Evolutionary conservation across 1,140 invertebrate species (phyloP), one percentile per base, ranked within the genome.

Genomic region (Harpegnathos saltator): DNA sequence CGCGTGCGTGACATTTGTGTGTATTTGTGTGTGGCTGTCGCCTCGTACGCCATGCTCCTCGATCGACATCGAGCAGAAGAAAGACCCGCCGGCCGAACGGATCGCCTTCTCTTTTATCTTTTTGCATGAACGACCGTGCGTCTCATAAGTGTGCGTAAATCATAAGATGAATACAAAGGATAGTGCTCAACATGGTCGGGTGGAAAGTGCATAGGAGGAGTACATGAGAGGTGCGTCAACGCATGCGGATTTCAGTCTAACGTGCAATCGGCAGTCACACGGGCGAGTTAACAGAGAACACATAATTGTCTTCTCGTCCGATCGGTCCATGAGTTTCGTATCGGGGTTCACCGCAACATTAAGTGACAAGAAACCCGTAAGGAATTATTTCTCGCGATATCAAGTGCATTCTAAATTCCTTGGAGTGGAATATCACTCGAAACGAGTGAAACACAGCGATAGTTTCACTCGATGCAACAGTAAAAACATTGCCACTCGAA

Each of bases 21-120:
- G 56, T 84, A 3, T 73, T 1, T 59, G 14, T 78, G 26, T 38
- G 66, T 44, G 15, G 14, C 66, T 65, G 75, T 62, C 56, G 61
- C 83, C 83, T 68, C 75, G 85, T 88, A 85, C 69, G 86, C 69
- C 86, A 87, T 89, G 86, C 86, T 75, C 86, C 75, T 80, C 83
- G 80, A 82, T 74, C 86, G 73, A 85, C 75, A 73, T 68, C n/a
- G n/a, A n/a, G n/a, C n/a, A n/a, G n/a, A 66, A 89, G 82, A 87
- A 80, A 69, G 66, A 81, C 58, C 29, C 38, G 48, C 19, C 63
- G 59, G 66, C 26, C 66, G 33, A 52, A 69, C 50, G 58, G 26
- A 65, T 72, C 38, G n/a, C 9, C 77, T 74, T 86, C 54, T 72
- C 50, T 69, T 75, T 74, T 82, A 73, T 82, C 59, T 82, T 58